phyloP scores from a whole-genome alignment of 2,113 vertebrate species.

The Fregetta grallaria region DNA sequence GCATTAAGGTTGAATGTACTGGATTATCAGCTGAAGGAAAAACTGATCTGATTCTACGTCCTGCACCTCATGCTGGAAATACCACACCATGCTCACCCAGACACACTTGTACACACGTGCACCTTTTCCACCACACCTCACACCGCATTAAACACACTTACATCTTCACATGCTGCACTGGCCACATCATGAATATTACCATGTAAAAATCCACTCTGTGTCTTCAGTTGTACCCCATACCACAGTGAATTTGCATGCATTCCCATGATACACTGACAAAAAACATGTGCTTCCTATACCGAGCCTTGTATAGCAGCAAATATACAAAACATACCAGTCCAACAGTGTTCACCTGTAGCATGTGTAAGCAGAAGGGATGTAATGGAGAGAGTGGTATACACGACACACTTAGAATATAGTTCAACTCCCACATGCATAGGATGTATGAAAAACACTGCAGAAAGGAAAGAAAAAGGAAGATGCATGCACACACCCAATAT shows the following conservation, averaged over 20 bases:
- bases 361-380: neutral
- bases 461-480: neutral
- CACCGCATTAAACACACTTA: neutral
- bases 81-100: neutral
- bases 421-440: neutral
- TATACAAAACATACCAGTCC: neutral
- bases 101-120: neutral
- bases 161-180: neutral
- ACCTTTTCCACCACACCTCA: neutral
- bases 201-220: neutral
- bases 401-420: neutral
- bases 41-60: neutral
- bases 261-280: neutral
- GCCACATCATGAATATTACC: neutral
- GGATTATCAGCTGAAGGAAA: neutral
- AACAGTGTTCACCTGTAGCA: neutral
- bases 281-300: neutral
- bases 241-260: neutral
- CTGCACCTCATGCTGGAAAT: neutral
- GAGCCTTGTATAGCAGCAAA: neutral
- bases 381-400: neutral
- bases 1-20: neutral
- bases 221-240: neutral
- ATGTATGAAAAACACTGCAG: neutral
- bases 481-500: rapidly evolving